Evolutionary conservation across 2,113 vertebrate genomes (phyloP).

Genomic region (Cryptomyrus ogoouensis): DNA sequence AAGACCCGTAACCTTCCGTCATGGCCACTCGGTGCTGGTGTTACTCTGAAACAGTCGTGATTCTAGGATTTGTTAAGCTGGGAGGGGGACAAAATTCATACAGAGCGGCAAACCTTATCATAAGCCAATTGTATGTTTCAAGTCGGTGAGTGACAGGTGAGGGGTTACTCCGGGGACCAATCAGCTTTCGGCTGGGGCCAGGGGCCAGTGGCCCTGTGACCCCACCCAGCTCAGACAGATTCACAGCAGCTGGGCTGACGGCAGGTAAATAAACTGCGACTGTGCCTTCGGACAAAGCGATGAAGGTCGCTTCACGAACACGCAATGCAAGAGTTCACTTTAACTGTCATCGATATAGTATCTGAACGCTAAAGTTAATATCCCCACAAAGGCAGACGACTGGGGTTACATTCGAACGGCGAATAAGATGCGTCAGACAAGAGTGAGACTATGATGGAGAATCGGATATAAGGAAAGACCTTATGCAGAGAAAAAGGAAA

Average conservation of each 20-base stretch:
- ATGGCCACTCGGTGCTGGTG: not conserved
- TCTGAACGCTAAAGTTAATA: not conserved
- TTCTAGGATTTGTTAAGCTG: not conserved
- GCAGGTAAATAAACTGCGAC: not conserved
- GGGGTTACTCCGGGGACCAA: not conserved
- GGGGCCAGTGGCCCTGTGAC: not conserved
- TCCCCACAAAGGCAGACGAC: not conserved
- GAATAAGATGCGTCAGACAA: not conserved
- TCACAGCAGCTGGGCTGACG: not conserved
- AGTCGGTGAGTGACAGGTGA: not conserved
- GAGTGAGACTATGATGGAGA: not conserved
- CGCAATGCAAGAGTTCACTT: not conserved
- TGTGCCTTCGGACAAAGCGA: not conserved
- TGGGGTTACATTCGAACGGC: not conserved
- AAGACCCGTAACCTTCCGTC: not conserved
- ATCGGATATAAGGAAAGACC: not conserved
- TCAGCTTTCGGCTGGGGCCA: not conserved
- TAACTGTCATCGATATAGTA: not conserved
- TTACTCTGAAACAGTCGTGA: not conserved
- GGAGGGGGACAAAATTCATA: not conserved
- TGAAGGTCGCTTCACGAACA: not conserved
- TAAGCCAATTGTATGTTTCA: not conserved
- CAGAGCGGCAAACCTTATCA: not conserved
- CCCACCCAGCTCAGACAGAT: not conserved
- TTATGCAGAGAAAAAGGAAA: conserved; percentile 1